Percentiles rank a stretch among this genome's conserved stretches.
phyloP scores from a whole-genome alignment of 2,888 invertebrate species.

The Lamellibrachia columna region DNA sequence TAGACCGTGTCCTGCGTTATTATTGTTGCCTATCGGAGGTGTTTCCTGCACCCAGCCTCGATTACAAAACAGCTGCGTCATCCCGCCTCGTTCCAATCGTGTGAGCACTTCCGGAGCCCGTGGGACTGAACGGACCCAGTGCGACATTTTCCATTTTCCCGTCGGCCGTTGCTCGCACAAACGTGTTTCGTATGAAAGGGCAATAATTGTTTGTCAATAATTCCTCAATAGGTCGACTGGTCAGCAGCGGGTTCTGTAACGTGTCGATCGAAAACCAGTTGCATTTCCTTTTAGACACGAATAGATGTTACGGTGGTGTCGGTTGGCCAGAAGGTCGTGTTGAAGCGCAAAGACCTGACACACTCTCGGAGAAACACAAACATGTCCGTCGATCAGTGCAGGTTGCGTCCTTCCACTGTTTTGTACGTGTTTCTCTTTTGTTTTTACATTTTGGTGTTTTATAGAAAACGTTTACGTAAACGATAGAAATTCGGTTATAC shows the following conservation, averaged over 20 bases:
- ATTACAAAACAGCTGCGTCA: neutral
- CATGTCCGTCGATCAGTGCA: neutral
- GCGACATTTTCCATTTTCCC: neutral
- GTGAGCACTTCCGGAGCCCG: neutral
- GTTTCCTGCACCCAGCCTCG: neutral
- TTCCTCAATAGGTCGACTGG: neutral
- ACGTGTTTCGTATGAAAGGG: neutral
- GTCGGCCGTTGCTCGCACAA: constrained; percentile 6
- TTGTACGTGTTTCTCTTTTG: constrained; percentile 16
- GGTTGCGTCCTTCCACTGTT: constrained; percentile 5
- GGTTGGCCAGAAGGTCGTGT: neutral
- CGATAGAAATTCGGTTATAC: constrained; percentile 16
- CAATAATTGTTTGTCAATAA: neutral
- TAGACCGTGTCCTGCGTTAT: neutral
- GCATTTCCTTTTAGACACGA: neutral
- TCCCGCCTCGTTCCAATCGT: neutral
- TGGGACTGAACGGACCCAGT: neutral
- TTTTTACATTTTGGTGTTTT: constrained; percentile 16
- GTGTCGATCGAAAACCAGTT: constrained; percentile 8
- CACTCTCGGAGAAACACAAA: neutral
- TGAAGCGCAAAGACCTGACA: neutral
- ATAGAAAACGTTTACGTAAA: constrained; percentile 6
- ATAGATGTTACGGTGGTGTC: neutral
- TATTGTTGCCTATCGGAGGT: neutral
- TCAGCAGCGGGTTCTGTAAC: constrained; percentile 3